Conservation (phyloP, 1,140 invertebrate genomes). For the Ceratosolen solmsi region DNA sequence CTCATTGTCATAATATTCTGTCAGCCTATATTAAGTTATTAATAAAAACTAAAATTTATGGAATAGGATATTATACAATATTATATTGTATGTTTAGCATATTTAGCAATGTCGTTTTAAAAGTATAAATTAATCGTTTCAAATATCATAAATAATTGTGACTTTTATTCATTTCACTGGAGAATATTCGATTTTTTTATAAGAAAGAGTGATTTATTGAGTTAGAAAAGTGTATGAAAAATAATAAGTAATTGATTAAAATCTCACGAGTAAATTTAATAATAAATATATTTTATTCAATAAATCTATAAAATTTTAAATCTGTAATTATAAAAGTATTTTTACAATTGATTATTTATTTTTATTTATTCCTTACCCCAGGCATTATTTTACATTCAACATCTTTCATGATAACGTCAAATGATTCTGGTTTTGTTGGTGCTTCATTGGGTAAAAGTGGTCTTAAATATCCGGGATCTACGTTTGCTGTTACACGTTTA, state of each 20-base stretch:
- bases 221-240: no score
- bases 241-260: no score
- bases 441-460: slow-evolving; percentile 83
- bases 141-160: background rate
- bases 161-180: background rate
- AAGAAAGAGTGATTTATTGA: no score
- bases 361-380: slow-evolving; percentile 79
- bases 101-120: background rate
- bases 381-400: slow-evolving; percentile 94
- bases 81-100: background rate
- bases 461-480: slow-evolving; percentile 90
- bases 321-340: no score
- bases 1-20: no score
- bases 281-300: background rate
- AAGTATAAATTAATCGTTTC: background rate
- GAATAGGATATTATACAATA: background rate
- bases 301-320: no score
- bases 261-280: no score
- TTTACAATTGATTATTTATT: no score
- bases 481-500: slow-evolving; percentile 85
- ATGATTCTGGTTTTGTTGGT: slow-evolving; percentile 86
- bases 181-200: slow-evolving; percentile 20
- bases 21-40: no score
- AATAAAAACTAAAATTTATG: no score
- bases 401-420: slow-evolving; percentile 90